phyloP scores from a whole-genome alignment of 2,888 invertebrate species.

The Drosophila nigritarsus region DNA sequence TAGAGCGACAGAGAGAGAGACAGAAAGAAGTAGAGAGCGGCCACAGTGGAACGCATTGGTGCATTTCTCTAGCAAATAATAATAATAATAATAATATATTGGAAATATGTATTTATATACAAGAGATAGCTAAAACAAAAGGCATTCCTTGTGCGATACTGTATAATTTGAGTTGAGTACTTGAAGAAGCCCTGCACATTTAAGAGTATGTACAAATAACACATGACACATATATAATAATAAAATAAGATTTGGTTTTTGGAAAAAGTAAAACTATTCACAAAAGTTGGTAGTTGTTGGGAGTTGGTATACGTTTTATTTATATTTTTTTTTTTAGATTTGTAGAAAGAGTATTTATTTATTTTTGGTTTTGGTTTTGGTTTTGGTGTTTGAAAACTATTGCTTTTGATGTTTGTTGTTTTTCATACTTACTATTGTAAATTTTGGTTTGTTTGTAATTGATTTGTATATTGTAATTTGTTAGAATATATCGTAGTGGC shows the following conservation, averaged over 20 bases:
- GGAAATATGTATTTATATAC: slow-evolving; percentile 18
- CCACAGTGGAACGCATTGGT: slow-evolving; percentile 22
- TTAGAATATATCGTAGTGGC: slow-evolving; percentile 84
- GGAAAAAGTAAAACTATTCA: slow-evolving; percentile 51
- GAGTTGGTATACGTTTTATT: slow-evolving; percentile 20
- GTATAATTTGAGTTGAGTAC: slow-evolving; percentile 30
- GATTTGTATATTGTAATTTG: slow-evolving; percentile 82
- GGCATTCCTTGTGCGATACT: slow-evolving; percentile 44
- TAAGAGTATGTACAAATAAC: slow-evolving; percentile 36
- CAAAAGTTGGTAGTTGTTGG: slow-evolving; percentile 56
- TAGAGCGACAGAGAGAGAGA: slow-evolving; percentile 3
- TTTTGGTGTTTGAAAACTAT: slow-evolving; percentile 40
- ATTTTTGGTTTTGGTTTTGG: slow-evolving; percentile 19
- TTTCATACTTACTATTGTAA: slow-evolving; percentile 84
- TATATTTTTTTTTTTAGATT: slow-evolving; percentile 23
- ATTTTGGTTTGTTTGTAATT: slow-evolving; percentile 80
- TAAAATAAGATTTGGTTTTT: slow-evolving; percentile 12
- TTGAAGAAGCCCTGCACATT: slow-evolving; percentile 44
- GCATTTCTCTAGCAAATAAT: slow-evolving; percentile 26
- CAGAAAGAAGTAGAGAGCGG: not conserved
- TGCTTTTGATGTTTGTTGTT: slow-evolving; percentile 52
- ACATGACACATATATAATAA: slow-evolving; percentile 33
- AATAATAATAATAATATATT: slow-evolving; percentile 3
- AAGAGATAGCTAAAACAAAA: slow-evolving; percentile 20
- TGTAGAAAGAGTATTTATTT: slow-evolving; percentile 28